A percentile compares a stretch with the other conserved stretches of the same genome.
Evolutionary conservation across 2,888 invertebrate genomes (phyloP).

Genomic region (Andrena bucephala): DNA sequence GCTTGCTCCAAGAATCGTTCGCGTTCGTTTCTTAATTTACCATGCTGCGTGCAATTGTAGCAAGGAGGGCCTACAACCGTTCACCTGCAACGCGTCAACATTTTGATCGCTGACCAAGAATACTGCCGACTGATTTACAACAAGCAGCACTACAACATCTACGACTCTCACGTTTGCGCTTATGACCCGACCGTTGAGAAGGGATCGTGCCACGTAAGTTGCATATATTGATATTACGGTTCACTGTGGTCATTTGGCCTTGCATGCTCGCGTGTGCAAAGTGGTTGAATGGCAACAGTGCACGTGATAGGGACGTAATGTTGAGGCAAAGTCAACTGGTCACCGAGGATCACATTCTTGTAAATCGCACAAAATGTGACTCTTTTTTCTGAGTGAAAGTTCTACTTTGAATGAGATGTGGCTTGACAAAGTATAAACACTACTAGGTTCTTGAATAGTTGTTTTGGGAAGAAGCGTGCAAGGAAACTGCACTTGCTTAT

Average conservation of each 20-base stretch:
- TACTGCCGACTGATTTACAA: slow-evolving; percentile 82
- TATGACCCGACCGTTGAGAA: slow-evolving; percentile 57
- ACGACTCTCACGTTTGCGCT: slow-evolving; percentile 69
- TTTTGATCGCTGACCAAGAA: slow-evolving; percentile 86
- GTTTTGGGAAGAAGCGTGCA: too few species aligned
- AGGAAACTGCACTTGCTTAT: too few species aligned
- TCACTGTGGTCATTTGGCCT: neutral
- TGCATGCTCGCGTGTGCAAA: neutral
- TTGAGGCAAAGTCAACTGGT: neutral
- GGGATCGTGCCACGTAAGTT: slow-evolving; percentile 75
- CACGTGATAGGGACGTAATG: neutral
- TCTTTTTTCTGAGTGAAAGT: too few species aligned
- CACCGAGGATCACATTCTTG: neutral
- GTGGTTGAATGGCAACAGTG: neutral
- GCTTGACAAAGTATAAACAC: too few species aligned
- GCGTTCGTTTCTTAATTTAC: neutral
- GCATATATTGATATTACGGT: neutral
- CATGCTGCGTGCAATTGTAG: slow-evolving; percentile 51
- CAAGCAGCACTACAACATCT: slow-evolving; percentile 31
- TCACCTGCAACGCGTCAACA: slow-evolving; percentile 86
- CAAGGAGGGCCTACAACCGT: slow-evolving; percentile 71
- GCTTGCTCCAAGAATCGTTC: neutral
- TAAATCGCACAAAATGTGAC: neutral
- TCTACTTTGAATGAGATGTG: neutral
- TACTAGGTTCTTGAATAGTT: too few species aligned